Conservation (phyloP, 2,113 vertebrate species). For the Columbina picui region DNA sequence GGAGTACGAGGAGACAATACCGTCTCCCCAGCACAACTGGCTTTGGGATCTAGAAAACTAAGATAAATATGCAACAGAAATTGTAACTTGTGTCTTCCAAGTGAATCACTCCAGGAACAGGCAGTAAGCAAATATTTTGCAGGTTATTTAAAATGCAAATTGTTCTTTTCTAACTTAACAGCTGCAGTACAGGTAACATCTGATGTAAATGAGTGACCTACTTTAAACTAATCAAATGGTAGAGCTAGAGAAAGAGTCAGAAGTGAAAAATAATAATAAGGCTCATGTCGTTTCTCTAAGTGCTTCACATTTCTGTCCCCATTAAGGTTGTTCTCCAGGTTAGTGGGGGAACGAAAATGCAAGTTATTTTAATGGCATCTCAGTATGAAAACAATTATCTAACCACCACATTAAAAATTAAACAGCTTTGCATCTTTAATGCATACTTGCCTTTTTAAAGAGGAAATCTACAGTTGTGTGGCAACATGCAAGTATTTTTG, state of each 20-base stretch:
- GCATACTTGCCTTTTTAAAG: background rate
- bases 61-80: background rate
- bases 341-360: background rate
- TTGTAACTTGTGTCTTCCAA: background rate
- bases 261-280: background rate
- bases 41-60: fast-evolving
- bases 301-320: background rate
- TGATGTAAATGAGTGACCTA: conserved; percentile 7
- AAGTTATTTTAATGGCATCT: conserved; percentile 18
- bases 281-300: background rate
- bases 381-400: background rate
- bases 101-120: background rate
- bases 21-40: background rate
- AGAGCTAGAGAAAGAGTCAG: background rate
- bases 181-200: background rate
- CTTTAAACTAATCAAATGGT: background rate
- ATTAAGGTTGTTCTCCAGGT: background rate
- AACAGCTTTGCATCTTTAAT: conserved; percentile 58
- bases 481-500: background rate
- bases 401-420: conserved; percentile 39
- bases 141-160: conserved; percentile 27
- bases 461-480: background rate
- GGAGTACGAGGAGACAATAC: background rate
- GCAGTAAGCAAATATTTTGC: background rate
- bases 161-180: background rate